phyloP scores from a whole-genome alignment of 2,888 invertebrate species.

The Eugnorisma glareosa region DNA sequence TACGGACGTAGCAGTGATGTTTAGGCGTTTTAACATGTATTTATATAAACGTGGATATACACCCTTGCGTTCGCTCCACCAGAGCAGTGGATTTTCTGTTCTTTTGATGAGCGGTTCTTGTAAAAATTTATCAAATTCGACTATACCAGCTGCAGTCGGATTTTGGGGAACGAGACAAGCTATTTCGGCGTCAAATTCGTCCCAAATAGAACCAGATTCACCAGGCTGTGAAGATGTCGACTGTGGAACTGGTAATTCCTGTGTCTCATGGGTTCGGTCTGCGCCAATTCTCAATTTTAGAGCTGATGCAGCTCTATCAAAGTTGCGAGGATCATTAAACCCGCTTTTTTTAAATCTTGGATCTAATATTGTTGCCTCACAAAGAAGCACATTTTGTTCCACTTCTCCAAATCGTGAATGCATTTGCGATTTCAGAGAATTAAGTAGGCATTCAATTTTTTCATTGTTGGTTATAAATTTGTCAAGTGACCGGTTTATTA shows the following conservation, averaged over 20 bases:
- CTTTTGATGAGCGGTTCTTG: slow-evolving; percentile 17
- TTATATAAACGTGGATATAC: slow-evolving; percentile 9
- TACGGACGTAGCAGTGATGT: slow-evolving; percentile 14
- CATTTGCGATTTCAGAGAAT: slow-evolving; percentile 23
- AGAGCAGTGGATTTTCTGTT: slow-evolving; percentile 6
- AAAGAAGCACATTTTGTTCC: slow-evolving; percentile 37
- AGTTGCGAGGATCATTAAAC: slow-evolving; percentile 27
- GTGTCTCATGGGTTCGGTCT: slow-evolving; percentile 16
- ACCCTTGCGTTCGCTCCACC: slow-evolving; percentile 5
- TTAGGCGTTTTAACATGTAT: slow-evolving; percentile 17
- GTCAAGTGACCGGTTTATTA: slow-evolving; percentile 30
- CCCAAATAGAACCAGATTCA: slow-evolving; percentile 11
- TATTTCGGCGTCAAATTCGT: slow-evolving; percentile 6
- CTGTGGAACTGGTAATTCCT: slow-evolving; percentile 13
- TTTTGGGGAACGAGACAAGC: slow-evolving; percentile 12
- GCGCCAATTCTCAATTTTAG: slow-evolving; percentile 45
- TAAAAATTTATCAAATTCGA: slow-evolving; percentile 21
- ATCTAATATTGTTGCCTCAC: slow-evolving; percentile 40
- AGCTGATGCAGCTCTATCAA: slow-evolving; percentile 39
- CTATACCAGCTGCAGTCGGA: slow-evolving; percentile 11
- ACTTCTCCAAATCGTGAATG: slow-evolving; percentile 29
- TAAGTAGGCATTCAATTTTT: slow-evolving; percentile 21
- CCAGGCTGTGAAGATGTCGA: neutral
- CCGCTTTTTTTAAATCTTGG: slow-evolving; percentile 21
- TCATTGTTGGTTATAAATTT: slow-evolving; percentile 4